Evolutionary conservation across 2,113 vertebrate genomes (phyloP).

Genomic region (Cromileptes altivelis): DNA sequence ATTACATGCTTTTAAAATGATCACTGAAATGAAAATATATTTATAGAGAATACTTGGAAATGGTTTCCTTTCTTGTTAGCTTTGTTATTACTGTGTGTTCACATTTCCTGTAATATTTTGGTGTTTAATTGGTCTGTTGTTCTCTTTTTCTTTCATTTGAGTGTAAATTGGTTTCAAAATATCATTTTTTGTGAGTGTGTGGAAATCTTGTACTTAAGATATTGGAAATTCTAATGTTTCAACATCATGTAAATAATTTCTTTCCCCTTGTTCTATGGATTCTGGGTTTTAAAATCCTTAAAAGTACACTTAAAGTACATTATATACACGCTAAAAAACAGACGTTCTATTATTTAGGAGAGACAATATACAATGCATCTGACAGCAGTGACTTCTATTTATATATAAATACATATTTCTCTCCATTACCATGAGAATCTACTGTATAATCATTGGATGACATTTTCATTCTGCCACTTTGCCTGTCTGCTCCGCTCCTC

Average conservation of each 20-base stretch:
- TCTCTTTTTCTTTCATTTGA: background rate
- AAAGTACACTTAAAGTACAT: background rate
- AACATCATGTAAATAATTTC: background rate
- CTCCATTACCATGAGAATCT: background rate
- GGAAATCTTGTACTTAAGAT: background rate
- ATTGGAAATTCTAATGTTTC: background rate
- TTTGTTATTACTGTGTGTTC: background rate
- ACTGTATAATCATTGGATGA: background rate
- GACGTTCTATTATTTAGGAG: background rate
- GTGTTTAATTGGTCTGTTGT: background rate
- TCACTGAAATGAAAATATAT: conserved; percentile 2
- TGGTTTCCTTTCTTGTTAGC: background rate
- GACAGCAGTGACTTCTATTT: conserved; percentile 11
- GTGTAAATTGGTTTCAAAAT: background rate
- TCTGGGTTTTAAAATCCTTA: background rate
- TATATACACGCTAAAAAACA: background rate
- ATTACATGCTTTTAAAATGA: background rate
- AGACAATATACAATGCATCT: background rate
- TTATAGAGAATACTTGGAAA: background rate
- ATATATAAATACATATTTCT: conserved; percentile 13
- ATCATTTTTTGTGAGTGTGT: background rate
- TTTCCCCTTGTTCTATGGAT: background rate
- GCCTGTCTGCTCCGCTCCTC: conserved; percentile 28
- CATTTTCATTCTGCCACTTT: conserved; percentile 52
- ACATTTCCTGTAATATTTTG: background rate